These are phyloP conservation scores for Sesia apiformis DNA, from an alignment of 2,888 invertebrate species.

Conservation along the genomic window DNA sequence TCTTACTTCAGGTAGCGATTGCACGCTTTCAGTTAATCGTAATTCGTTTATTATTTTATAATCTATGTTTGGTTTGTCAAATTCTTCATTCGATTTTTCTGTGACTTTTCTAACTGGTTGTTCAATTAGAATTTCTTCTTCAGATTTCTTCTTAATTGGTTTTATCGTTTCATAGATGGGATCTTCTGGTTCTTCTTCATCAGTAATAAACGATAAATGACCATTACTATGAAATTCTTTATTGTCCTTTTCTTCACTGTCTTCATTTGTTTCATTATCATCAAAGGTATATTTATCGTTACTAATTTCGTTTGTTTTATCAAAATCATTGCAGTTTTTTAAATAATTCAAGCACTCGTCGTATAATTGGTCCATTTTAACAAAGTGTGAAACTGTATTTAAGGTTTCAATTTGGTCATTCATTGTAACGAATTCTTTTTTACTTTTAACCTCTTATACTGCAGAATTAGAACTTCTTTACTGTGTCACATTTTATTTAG, in stretches of 20 bases:
- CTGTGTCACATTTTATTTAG: no score
- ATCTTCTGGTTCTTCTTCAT: conserved; percentile 6
- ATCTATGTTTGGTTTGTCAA: conserved; percentile 17
- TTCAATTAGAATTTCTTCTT: conserved; percentile 5
- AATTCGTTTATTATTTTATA: conserved; percentile 46
- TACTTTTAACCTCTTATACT: no score
- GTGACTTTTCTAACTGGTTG: conserved; percentile 35
- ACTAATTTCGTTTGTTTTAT: neutral
- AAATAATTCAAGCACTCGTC: conserved; percentile 58
- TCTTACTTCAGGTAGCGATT: conserved; percentile 26
- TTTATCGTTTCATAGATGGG: conserved; percentile 4
- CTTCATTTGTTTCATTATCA: conserved; percentile 4
- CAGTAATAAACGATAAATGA: neutral
- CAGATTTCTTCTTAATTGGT: conserved; percentile 1
- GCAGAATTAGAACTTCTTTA: no score
- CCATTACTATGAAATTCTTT: neutral
- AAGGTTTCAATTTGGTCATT: no score
- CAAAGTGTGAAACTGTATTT: conserved; percentile 17
- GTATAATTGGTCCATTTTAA: conserved; percentile 48
- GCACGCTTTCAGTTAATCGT: conserved; percentile 24
- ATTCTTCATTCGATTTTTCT: conserved; percentile 6
- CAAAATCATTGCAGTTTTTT: conserved; percentile 9
- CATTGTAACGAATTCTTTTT: no score
- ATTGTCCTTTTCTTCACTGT: conserved; percentile 5
- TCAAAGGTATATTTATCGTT: conserved; percentile 9